Percentiles rank a stretch among this genome's conserved stretches.
Conservation (phyloP, 2,888 invertebrate species). For the Rhodophaea formosa region DNA sequence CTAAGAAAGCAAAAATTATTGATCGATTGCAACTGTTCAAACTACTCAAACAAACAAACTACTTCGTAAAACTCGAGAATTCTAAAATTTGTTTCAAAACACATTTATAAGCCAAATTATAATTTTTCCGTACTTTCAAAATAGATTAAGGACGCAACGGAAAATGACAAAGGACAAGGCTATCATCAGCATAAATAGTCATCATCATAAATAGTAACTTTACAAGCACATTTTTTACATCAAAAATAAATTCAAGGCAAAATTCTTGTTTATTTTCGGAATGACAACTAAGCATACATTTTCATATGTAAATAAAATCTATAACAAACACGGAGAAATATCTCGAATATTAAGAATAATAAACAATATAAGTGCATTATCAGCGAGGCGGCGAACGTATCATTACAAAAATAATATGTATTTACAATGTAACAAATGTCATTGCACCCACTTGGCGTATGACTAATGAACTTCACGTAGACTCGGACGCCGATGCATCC, state of each 20-base stretch:
- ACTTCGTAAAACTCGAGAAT: no score
- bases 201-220: not conserved
- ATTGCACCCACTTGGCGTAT: not conserved
- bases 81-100: no score
- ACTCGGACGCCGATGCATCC: conserved; percentile 9
- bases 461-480: conserved; percentile 9
- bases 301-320: no score
- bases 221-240: not conserved
- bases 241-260: not conserved
- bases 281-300: not conserved
- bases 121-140: no score
- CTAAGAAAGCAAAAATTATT: no score
- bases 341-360: not conserved
- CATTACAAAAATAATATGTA: not conserved
- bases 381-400: not conserved
- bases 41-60: no score
- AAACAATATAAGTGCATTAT: not conserved
- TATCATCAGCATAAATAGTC: not conserved
- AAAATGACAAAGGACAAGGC: not conserved
- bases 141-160: not conserved
- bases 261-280: not conserved
- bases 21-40: no score
- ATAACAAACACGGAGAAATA: not conserved
- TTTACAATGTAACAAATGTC: not conserved
- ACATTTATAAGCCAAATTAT: no score